Evolutionary conservation across 2,888 invertebrate species (phyloP).

Genomic region (Mycogona germanica): DNA sequence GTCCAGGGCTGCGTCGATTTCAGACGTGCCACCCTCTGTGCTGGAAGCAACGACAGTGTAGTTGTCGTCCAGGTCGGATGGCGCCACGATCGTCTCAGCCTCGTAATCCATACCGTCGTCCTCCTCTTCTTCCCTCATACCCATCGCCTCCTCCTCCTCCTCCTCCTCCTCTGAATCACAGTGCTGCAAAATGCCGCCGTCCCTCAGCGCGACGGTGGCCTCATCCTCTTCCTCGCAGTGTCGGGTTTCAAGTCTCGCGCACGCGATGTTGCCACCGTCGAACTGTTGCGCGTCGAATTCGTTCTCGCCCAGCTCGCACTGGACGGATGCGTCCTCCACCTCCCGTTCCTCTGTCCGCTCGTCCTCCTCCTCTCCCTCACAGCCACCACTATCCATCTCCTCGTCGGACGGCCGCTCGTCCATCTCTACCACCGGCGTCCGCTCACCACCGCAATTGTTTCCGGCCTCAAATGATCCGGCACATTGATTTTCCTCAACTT

Average conservation of each 20-base stretch:
- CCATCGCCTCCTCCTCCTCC: slow-evolving; percentile 18
- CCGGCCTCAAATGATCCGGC: no score
- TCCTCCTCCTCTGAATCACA: slow-evolving; percentile 20
- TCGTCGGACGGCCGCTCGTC: no score
- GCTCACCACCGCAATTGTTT: slow-evolving; percentile 17
- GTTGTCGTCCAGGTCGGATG: slow-evolving; percentile 4
- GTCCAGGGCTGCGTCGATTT: slow-evolving; percentile 20
- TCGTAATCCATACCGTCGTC: slow-evolving; percentile 9
- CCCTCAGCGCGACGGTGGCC: no score
- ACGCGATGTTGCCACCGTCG: no score
- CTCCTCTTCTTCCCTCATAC: slow-evolving; percentile 8
- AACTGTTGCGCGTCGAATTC: no score
- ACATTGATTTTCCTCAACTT: slow-evolving; percentile 20
- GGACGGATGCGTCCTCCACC: slow-evolving; percentile 16
- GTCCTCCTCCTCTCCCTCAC: neutral
- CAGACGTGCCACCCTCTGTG: slow-evolving; percentile 9
- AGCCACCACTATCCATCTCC: no score
- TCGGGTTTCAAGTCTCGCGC: no score
- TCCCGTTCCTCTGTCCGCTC: slow-evolving; percentile 5
- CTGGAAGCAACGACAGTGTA: neutral
- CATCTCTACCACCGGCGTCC: no score
- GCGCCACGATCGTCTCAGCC: neutral
- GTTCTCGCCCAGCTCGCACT: neutral
- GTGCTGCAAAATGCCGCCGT: no score
- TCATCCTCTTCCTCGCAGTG: slow-evolving; percentile 21